Evolutionary conservation across 2,797 vertebrate genomes (phyloP).

Genomic region (Bradypodion ventrale): DNA sequence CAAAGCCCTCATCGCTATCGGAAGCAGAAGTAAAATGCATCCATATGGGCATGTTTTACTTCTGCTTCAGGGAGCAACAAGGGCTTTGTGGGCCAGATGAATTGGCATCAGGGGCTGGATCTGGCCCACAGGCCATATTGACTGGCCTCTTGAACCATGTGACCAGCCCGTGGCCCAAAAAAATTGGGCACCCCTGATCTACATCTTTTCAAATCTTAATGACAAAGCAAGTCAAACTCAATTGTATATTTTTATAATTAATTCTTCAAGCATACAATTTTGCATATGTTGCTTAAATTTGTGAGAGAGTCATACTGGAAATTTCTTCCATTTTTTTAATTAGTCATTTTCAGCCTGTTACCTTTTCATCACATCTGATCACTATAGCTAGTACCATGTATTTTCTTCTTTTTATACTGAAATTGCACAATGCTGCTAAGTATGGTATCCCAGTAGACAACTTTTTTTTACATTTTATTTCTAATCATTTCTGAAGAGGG

Average conservation of each 20-base stretch:
- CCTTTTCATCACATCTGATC: conserved; percentile 16
- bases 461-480: background rate
- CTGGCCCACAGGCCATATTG: no score
- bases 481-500: background rate
- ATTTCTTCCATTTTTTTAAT: conserved; percentile 34
- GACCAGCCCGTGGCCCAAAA: no score
- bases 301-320: conserved; percentile 4
- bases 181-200: no score
- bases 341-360: conserved; percentile 24
- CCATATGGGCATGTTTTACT: no score
- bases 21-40: no score
- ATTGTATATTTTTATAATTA: conserved; percentile 19
- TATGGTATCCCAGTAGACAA: background rate
- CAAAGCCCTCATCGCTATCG: no score
- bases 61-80: no score
- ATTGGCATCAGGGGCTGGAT: no score
- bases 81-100: no score
- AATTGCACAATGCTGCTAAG: background rate
- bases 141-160: no score
- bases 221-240: conserved; percentile 19
- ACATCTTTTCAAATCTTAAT: conserved; percentile 32
- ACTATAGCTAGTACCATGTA: background rate
- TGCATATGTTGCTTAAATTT: conserved; percentile 29
- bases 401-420: background rate
- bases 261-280: conserved; percentile 8